Base-by-base conservation (phyloP, 2,113 vertebrate genomes). In the Sorex fumeus region DNA sequence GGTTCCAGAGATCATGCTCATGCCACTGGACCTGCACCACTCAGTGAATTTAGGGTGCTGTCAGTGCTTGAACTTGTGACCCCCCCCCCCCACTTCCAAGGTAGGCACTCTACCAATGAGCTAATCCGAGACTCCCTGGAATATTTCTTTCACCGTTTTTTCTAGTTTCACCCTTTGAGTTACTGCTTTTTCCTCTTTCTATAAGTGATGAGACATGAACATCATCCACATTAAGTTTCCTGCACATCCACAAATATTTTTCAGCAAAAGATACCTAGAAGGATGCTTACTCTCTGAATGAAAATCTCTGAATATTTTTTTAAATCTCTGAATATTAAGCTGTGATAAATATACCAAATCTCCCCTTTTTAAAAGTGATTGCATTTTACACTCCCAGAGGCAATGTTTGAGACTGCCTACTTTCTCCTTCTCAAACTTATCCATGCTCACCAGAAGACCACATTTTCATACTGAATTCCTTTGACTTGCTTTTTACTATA, bases 401-500 rank as follows among this genome's bases (percentile, higher is more conserved):
- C 3, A 19, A 11, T 74, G 62, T 84, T 40, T 89, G 34, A 91
- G 76, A 66, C 36, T 78, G 8, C 18, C 23, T 69, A 1, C 11
- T 89, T 84, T n/a, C 69, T 70, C 32, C 19, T 47, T 47, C 21
- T 70, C 81, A 90, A 62, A 87, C 10, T 50, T 72, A 16, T 45
- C 75, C 79, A 72, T 50, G 53, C 16, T 91, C 53, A 10, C 76
- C 28, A 74, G 32, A 76, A 75, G 12, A 50, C n/a, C 47, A 91
- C 11, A 36, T 13, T 5, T 43, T 82, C 43, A 19, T 43, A 40
- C 40, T 40, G 7, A 40, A 60, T 2, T 53, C 15, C 57, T 85
- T 92, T 76, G 43, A 86, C 66, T 88, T 78, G 21, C 15, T 88
- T 83, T 88, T 88, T 30, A 21, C 18, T 79, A 43, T 43, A 67